Base-by-base conservation (phyloP, 2,888 invertebrate genomes). In the Acholoe squamosa region DNA sequence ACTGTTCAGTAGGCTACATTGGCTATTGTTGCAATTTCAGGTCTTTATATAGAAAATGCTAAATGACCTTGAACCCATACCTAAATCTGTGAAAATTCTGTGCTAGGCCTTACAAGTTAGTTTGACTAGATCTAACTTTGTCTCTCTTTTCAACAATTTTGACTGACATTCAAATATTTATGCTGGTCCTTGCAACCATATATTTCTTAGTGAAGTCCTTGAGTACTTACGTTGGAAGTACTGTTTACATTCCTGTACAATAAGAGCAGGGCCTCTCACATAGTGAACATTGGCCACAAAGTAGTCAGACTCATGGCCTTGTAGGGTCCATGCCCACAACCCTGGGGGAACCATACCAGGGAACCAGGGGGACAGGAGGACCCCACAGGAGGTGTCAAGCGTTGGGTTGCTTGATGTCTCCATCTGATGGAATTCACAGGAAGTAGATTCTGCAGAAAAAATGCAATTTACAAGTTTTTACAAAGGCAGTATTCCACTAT, bases 321-420 rank as follows among this genome's bases (percentile, higher is more conserved):
- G 12, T 33, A 92, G 28, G 0, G 67, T 84, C 92, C 92, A 92
- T n/a, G 86, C 25, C 92, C 92, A 92, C 33, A 89, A 28, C 0
- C 91, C 92, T 1, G 91, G 89, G 19, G 71, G 51, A 19, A 91
- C 92, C 54, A 91, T 31, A 10, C 92, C 91, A 12, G 92, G 92
- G 67, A 92, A 92, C n/a, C 67, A 33, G 43, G 92, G 92, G 1
- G 92, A 92, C 77, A 92, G 89, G 12, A 92, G 34, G 16, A 91
- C 88, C 0, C 92, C 92, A 71, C 92, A 92, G n/a, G 86, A 86
- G 19, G 90, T 61, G 28, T 1, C 28, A 19, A 89, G 51, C 61
- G 28, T 61, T 28, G 31, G 56, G 28, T 61, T 52, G n/a, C 25
- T 25, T n/a, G 86, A 52, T 10, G 86, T 86, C 28, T 86, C 86